Base-by-base conservation (phyloP, 1,140 invertebrate species). In the Cydia fagiglandana region DNA sequence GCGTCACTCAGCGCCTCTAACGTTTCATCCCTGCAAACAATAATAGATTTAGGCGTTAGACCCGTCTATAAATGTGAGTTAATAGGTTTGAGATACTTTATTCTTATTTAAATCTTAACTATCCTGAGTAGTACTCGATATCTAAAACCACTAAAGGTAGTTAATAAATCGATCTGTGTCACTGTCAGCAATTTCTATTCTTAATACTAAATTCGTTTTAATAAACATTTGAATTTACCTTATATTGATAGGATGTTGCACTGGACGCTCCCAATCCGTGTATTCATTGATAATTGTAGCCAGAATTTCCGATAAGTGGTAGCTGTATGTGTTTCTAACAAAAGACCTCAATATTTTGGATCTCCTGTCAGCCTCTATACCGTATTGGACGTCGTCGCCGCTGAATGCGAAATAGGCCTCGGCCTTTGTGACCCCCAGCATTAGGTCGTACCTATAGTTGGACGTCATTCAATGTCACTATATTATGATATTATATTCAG, bases 201-300 rank as follows among this genome's bases (percentile, higher is more conserved):
- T 41, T 10, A 34, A 6, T 34, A 41, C 38, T 41, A 10, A 41
- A 41, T 41, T 41, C 3, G 34, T 5, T 41, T 53, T 53, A 5
- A n/a, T 12, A 7, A 53, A 53, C 17, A 47, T 47, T 45, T 15
- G 7, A 41, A 47, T 47, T 47, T 91, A 96, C 95, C 95, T 95
- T 64, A 98, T 97, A 91, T 97, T 97, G 80, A 98, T 96, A 30
- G 98, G 97, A 95, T 98, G 97, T 85, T 98, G 97, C 9, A 98
- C 96, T 2, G 98, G 97, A 80, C 97, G 94, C 85, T 98, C 97
- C 98, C 98, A 99, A 88, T 99, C 98, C 2, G 98, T 99, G 91
- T 99, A 99, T 88, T 99, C 98, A 91, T 99, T 99, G 80, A 99
- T 96, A 82, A 97, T 97, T 9, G 97, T 97, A 2, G 97, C 97